Evolutionary conservation across 2,888 invertebrate genomes (phyloP), one percentile per base, ranked within the genome.

Genomic region (Drosophila helvetica): DNA sequence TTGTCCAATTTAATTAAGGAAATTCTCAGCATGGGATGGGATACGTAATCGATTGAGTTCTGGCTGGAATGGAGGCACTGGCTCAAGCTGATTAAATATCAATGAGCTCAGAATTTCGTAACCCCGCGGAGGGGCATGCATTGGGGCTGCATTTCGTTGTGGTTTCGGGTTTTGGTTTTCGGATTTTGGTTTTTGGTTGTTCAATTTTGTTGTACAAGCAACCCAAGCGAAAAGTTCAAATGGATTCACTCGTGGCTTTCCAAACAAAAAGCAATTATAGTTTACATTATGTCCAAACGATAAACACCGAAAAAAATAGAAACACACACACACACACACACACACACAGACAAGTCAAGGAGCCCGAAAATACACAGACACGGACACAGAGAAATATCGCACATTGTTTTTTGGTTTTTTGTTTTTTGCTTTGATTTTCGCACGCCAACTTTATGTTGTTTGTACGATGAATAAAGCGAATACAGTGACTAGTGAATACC

Each of bases 361-460:
- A 56, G 33, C 67, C 47, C 27, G 38, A 18, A 46, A 25, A 19
- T 22, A 12, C 47, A 54, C 18, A 54, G 15, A 46, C 47, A 54
- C 18, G 47, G 15, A 46, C 17, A 22, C n/a, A 9, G 15, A 19
- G 58, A 18, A 7, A 38, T n/a, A 38, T 65, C 53, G 33, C 46
- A 17, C 45, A 51, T 57, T 25, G 25, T 25, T 51, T 38, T 46
- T 47, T n/a, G n/a, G n/a, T n/a, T 43, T 27, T 22, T 22, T 22
- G 22, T 22, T 27, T 43, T 30, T 18, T 51, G 51, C 17, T 2
- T 25, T 25, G 33, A 47, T 47, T 68, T 70, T 70, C 63, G 62
- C 71, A 71, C 71, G 71, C 63, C 57, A 70, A 58, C 70, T 71
- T 70, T 63, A 61, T 56, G 57, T 55, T 30, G 27, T 54, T 56